phyloP scores from a whole-genome alignment of 2,797 vertebrate species.

The Oryzias sinensis region DNA sequence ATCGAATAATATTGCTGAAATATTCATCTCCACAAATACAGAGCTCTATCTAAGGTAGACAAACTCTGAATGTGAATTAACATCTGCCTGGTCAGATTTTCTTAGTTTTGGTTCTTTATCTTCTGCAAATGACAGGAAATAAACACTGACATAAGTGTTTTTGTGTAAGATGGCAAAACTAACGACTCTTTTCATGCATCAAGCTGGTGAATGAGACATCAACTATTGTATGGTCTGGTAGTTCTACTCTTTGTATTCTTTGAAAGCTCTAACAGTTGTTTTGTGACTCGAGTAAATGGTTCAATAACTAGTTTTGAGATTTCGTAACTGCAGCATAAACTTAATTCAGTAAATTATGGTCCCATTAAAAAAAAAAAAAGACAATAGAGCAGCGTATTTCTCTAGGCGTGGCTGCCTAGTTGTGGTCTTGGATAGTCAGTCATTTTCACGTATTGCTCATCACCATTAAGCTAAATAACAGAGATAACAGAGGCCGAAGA shows the following conservation, averaged over 20 bases:
- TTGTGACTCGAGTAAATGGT: background rate
- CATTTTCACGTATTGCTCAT: background rate
- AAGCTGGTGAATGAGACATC: too few relatives aligned
- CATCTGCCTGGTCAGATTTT: too few relatives aligned
- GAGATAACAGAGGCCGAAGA: background rate
- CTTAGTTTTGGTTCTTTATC: too few relatives aligned
- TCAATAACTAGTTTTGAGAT: background rate
- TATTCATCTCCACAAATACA: too few relatives aligned
- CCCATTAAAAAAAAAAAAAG: background rate
- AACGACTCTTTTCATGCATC: too few relatives aligned
- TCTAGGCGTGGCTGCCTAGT: background rate
- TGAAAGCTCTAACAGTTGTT: background rate
- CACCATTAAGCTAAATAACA: too few relatives aligned
- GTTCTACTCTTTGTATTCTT: background rate
- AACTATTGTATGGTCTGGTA: background rate
- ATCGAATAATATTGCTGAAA: too few relatives aligned
- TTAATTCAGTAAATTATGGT: background rate
- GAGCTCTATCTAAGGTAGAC: too few relatives aligned
- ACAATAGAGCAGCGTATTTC: background rate
- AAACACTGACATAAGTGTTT: too few relatives aligned
- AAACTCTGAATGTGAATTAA: too few relatives aligned
- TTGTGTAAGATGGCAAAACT: too few relatives aligned
- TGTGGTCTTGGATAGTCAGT: background rate
- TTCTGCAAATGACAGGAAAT: too few relatives aligned
- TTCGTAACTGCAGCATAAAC: background rate